Evolutionary conservation across 2,797 vertebrate species (phyloP), one percentile per base, ranked within the genome.

Genomic region (Pitangus sulphuratus): DNA sequence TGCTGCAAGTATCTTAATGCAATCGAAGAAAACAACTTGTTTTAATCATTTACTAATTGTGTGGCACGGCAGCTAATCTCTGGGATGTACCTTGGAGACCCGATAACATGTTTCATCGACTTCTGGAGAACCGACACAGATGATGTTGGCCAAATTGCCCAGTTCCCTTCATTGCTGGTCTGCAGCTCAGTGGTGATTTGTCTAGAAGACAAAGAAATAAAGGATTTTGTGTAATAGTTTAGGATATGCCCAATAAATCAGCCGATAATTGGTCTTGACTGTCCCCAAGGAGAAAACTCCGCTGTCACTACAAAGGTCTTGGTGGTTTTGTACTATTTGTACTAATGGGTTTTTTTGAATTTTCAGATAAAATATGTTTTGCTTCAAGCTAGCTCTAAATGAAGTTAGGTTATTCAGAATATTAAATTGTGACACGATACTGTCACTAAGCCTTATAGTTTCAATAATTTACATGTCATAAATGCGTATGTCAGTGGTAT

Each of bases 191-290:
- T 77, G 50, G 19, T 78, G 40, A 92, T 85, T 89, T 89, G 84
- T 96, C 94, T 93, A 80, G n/a, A 90, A 97, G 82, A 94, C 20
- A 97, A 91, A 95, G 83, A 90, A 95, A 91, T 44, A 64, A 25
- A 84, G 69, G 16, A 39, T 35, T 85, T 74, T 89, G 51, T 72
- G 54, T 62, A 64, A 71, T 84, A 81, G 45, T 56, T 88, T 40
- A 66, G 74, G 84, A 45, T 79, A 42, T 24, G 45, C 22, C 85
- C 31, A 92, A 39, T 20, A 83, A 82, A 81, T 94, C 22, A 85
- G 13, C 14, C 12, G 10, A 71, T 89, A 94, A 93, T 17, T 61
- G 40, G 74, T 64, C 81, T 71, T 84, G 51, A 72, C 53, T 2
- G 79, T 82, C 45, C 8, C 12, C 24, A 39, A 81, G 65, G 39